These are phyloP conservation scores for Xiphias gladius DNA, from an alignment of 2,113 vertebrate species.

Conservation along the genomic window DNA sequence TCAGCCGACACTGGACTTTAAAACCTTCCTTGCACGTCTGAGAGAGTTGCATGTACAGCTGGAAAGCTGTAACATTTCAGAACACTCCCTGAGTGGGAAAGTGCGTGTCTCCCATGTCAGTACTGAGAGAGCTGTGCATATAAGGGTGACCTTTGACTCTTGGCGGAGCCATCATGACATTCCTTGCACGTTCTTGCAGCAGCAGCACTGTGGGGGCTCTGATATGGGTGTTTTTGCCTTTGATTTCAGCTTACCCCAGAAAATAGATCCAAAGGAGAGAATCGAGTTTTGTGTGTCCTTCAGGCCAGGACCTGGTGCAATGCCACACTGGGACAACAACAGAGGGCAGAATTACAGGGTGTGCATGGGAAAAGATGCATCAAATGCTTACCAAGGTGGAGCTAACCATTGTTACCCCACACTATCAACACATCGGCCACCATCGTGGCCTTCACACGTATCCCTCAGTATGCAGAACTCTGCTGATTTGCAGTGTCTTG, in stretches of 20 bases:
- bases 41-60: conserved; percentile 67
- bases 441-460: neutral
- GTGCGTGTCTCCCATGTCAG: conserved; percentile 73
- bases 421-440: neutral
- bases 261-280: conserved; percentile 42
- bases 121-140: conserved; percentile 68
- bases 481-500: conserved; percentile 15
- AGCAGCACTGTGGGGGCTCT: neutral
- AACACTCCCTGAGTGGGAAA: conserved; percentile 75
- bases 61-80: conserved; percentile 82
- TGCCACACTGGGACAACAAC: conserved; percentile 77
- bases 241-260: conserved; percentile 71
- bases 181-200: conserved; percentile 74
- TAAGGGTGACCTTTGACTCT: conserved; percentile 83
- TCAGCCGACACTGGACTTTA: conserved; percentile 65
- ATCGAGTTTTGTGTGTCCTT: conserved; percentile 81
- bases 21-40: conserved; percentile 62
- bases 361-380: conserved; percentile 42
- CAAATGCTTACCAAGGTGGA: neutral
- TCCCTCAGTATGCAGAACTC: conserved; percentile 4
- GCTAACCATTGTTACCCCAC: neutral
- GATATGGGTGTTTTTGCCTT: conserved; percentile 81
- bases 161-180: conserved; percentile 83
- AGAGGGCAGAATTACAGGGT: conserved; percentile 78
- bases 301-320: conserved; percentile 48